Percentiles rank a stretch among this genome's conserved stretches.
phyloP scores from a whole-genome alignment of 2,888 invertebrate genomes.

The Eupithecia pulchellata region DNA sequence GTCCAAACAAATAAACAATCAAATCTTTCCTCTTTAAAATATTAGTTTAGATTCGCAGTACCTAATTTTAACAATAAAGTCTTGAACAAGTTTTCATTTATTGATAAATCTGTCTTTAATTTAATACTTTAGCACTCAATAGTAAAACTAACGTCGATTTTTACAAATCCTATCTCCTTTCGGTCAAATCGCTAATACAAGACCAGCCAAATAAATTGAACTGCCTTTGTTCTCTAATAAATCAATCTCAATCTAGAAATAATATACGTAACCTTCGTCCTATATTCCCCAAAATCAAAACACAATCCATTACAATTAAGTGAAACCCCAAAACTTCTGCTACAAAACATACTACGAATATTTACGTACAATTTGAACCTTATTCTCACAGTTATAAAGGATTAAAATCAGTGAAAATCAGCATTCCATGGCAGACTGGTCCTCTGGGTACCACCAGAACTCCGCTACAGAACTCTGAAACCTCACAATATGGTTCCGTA shows the following conservation, averaged over 20 bases:
- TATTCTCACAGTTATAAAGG: background rate
- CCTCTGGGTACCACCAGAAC: background rate
- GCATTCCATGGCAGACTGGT: background rate
- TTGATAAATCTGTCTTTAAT: no score
- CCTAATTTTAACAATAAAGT: no score
- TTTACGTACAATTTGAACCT: background rate
- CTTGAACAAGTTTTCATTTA: no score
- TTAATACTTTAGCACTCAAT: no score
- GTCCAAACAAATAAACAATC: no score
- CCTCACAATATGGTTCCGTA: constrained; percentile 11
- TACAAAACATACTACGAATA: background rate
- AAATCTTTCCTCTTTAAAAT: no score
- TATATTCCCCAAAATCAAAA: constrained; percentile 18
- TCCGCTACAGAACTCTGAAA: constrained; percentile 1
- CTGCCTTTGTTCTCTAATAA: background rate
- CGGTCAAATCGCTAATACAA: no score
- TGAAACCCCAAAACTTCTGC: constrained; percentile 18
- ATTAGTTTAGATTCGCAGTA: no score
- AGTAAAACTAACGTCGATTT: no score
- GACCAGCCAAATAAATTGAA: background rate
- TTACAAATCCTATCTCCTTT: no score
- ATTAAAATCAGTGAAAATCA: background rate
- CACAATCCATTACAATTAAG: constrained; percentile 28
- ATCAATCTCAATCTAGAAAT: background rate
- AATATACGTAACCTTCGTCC: background rate